These are phyloP conservation scores for Platichthys stellatus DNA, from an alignment of 2,113 vertebrate species.

Conservation along the genomic window DNA sequence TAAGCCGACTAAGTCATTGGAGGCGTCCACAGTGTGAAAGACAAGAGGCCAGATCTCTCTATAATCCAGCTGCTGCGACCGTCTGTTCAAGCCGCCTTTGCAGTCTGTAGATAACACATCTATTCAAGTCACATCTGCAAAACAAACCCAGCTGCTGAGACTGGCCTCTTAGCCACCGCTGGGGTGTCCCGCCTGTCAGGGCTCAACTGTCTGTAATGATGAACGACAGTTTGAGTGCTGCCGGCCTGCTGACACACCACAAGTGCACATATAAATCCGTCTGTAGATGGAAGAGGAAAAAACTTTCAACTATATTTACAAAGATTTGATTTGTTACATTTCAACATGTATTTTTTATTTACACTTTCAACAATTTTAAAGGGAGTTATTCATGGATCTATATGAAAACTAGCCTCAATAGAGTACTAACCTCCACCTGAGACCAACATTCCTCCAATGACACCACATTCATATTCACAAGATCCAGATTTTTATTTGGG, in stretches of 20 bases:
- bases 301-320: not conserved
- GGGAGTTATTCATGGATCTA: no score
- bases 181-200: constrained; percentile 37
- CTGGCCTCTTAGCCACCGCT: constrained; percentile 26
- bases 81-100: not conserved
- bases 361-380: no score
- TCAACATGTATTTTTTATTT: no score
- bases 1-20: constrained; percentile 3
- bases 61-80: constrained; percentile 21
- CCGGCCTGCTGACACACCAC: constrained; percentile 29
- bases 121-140: constrained; percentile 42
- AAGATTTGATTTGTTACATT: not conserved
- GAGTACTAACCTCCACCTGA: no score
- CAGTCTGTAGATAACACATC: constrained; percentile 11
- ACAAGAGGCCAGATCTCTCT: constrained; percentile 2
- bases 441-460: no score
- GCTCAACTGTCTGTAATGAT: constrained; percentile 34
- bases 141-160: constrained; percentile 13
- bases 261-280: constrained; percentile 14
- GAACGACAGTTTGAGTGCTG: constrained; percentile 37
- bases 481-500: no score
- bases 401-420: no score
- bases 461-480: no score
- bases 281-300: constrained; percentile 12
- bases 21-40: not conserved